These are phyloP conservation scores for Megalops atlanticus DNA, from an alignment of 2,113 vertebrate genomes.

Conservation along the genomic window DNA sequence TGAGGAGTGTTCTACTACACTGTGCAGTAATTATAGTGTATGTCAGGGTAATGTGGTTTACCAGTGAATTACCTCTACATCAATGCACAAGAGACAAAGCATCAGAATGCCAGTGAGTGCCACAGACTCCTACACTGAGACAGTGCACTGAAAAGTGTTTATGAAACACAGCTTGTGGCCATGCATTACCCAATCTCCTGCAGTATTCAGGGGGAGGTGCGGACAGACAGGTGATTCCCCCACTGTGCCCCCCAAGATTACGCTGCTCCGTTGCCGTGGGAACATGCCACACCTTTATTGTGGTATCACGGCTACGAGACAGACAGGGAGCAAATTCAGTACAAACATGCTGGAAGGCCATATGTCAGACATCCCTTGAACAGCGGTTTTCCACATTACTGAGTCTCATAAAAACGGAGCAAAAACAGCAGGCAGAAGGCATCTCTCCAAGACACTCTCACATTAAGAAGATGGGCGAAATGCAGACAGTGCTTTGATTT, in stretches of 20 bases:
- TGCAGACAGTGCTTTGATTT: background rate
- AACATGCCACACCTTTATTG: conserved; percentile 79
- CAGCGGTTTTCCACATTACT: background rate
- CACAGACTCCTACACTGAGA: background rate
- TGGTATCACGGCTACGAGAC: conserved; percentile 70
- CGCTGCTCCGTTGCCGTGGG: conserved; percentile 75
- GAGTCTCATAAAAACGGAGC: background rate
- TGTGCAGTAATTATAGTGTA: too few relatives aligned
- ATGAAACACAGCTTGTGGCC: background rate
- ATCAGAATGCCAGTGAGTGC: background rate
- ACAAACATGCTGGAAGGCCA: background rate
- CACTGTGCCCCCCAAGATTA: conserved; percentile 77
- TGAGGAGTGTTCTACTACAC: too few relatives aligned
- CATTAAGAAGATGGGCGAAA: background rate
- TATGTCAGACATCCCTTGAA: background rate
- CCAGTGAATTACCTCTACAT: too few relatives aligned
- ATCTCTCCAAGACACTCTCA: background rate
- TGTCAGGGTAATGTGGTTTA: too few relatives aligned
- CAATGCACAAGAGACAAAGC: too few relatives aligned
- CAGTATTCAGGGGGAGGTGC: conserved; percentile 70
- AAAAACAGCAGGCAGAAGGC: background rate
- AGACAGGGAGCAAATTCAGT: background rate
- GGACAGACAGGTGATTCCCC: conserved; percentile 73
- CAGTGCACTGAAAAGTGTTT: background rate
- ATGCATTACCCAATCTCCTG: conserved; percentile 65